Evolutionary conservation across 2,113 vertebrate genomes (phyloP), one percentile per base, ranked within the genome.

Genomic region (Progne subis): DNA sequence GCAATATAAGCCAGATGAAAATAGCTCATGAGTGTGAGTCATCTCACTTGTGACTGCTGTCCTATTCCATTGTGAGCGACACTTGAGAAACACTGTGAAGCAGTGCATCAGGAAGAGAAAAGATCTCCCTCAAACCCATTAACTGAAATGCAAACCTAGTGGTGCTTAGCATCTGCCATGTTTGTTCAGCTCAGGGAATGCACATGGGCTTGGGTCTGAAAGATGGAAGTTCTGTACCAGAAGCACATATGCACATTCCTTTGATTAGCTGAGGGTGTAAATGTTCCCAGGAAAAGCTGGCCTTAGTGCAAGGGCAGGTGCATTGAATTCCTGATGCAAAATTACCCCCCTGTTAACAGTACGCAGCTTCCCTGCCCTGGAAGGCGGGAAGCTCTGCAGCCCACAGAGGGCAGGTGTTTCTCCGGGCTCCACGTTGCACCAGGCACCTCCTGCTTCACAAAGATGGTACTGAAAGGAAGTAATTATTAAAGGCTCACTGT

Each of bases 11-110:
- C 31, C 67, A 74, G 85, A 91, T 92, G 86, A 95, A 92, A 95
- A 95, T 82, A 96, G 53, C 74, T 95, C 70, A 76, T 84, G 61
- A 86, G 71, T 24, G 46, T 94, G 89, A 97, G 65, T 97, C 96
- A 96, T 93, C 81, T 52, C 41, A 64, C 94, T 94, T 90, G 81
- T 94, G 92, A 94, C 78, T 91, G 52, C 68, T 86, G 41, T 92
- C 76, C 74, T 82, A 60, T 83, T 50, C 61, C 84, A 72, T 41
- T 70, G 67, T 78, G 64, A 94, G 72, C 70, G 26, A 64, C 6
- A 50, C 79, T 89, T 93, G 76, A 95, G 85, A 79, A 92, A 44
- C 39, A 13, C 53, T 61, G 24, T 61, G 67, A 78, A 85, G 61
- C 53, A 70, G 55, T 34, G 18, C 59, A 76, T 69, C 79, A 79